A percentile compares a stretch with the other conserved stretches of the same genome.
Conservation (phyloP, 2,113 vertebrate genomes). For the Turdus rufiventris region DNA sequence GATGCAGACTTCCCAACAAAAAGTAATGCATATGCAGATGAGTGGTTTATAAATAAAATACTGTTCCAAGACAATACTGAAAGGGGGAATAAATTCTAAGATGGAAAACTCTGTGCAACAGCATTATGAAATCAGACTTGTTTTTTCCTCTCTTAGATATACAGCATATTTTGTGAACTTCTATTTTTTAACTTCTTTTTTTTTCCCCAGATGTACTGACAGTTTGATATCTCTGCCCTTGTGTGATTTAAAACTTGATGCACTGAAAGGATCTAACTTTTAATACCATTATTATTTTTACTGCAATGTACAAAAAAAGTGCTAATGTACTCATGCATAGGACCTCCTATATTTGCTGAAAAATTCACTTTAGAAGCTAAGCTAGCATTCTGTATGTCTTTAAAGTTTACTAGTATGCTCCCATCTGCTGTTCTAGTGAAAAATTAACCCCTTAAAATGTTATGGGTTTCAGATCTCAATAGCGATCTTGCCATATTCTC, state of each 20-base stretch:
- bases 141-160: background rate
- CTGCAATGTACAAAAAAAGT: background rate
- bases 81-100: background rate
- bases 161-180: background rate
- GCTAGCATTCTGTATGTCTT: background rate
- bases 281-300: background rate
- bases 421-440: background rate
- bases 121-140: background rate
- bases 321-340: background rate
- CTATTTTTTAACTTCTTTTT: background rate
- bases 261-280: background rate
- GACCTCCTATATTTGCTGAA: background rate
- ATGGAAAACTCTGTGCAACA: background rate
- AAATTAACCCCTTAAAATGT: background rate
- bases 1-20: background rate
- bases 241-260: background rate
- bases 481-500: background rate
- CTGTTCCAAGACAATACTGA: background rate
- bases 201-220: background rate
- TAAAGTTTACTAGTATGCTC: background rate
- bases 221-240: background rate
- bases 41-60: background rate
- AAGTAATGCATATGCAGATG: background rate
- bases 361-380: background rate
- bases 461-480: background rate